Evolutionary conservation across 2,888 invertebrate species (phyloP).

Genomic region (Trissolcus brochymenae): DNA sequence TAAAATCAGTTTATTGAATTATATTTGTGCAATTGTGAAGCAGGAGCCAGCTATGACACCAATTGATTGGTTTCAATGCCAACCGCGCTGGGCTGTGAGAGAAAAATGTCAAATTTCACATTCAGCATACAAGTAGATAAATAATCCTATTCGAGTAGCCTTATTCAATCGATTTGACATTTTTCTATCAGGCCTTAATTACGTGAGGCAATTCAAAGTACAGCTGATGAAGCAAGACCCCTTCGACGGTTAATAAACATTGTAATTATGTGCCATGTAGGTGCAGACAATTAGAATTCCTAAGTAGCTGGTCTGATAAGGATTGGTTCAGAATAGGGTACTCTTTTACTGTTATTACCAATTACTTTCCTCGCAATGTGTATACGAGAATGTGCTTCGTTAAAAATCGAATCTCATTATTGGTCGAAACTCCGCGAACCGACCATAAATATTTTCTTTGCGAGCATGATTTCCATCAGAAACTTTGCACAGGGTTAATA

Average conservation of each 20-base stretch:
- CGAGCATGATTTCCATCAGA: no score
- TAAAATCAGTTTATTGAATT: conserved; percentile 7
- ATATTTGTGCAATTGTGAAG: no score
- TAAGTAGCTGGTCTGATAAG: conserved; percentile 35
- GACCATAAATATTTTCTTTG: no score
- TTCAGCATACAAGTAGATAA: conserved; percentile 8
- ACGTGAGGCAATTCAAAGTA: conserved; percentile 23
- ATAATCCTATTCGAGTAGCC: conserved; percentile 16
- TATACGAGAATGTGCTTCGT: conserved; percentile 31
- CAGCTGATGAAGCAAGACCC: conserved; percentile 37
- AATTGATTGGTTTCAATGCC: conserved; percentile 26
- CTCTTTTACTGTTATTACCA: conserved; percentile 37
- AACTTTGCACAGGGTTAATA: no score
- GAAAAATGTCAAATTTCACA: conserved; percentile 12
- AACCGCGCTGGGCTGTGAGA: not conserved
- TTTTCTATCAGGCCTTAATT: conserved; percentile 30
- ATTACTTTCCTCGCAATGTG: conserved; percentile 32
- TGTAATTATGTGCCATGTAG: conserved; percentile 42
- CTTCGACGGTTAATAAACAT: conserved; percentile 33
- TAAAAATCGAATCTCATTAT: conserved; percentile 22
- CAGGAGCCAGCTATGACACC: conserved; percentile 3
- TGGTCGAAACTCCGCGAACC: not conserved
- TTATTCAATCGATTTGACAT: conserved; percentile 39
- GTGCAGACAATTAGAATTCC: conserved; percentile 47
- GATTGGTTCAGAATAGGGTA: conserved; percentile 12